Percentiles rank a stretch among this genome's conserved stretches.
Evolutionary conservation across 2,797 vertebrate genomes (phyloP).

Genomic region (Allobates femoralis): DNA sequence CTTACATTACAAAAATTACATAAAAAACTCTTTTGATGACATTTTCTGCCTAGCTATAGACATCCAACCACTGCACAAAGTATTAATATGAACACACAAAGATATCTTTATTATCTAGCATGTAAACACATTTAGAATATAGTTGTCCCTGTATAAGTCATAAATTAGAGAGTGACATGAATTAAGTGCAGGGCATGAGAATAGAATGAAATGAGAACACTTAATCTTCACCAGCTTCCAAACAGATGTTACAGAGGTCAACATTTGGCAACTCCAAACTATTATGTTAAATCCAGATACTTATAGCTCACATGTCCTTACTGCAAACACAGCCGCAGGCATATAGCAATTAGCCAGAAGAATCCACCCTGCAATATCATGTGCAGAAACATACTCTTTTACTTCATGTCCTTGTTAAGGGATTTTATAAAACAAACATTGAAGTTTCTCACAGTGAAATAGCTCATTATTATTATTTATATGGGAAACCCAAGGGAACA

Average conservation of each 20-base stretch:
- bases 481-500: background rate
- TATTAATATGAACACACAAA: background rate
- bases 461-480: background rate
- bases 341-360: slow-evolving; percentile 26
- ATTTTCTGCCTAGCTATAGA: no score
- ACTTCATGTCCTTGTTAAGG: slow-evolving; percentile 35
- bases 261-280: slow-evolving; percentile 28
- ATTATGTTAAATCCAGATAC: background rate
- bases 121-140: background rate
- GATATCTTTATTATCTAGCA: background rate
- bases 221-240: slow-evolving; percentile 37
- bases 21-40: no score
- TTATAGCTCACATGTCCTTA: slow-evolving; percentile 11
- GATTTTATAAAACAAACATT: slow-evolving; percentile 37
- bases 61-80: no score
- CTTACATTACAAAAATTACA: no score
- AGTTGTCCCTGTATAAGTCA: background rate
- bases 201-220: slow-evolving; percentile 26
- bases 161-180: slow-evolving; percentile 5
- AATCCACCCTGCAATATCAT: slow-evolving; percentile 25
- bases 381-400: slow-evolving; percentile 21
- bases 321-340: slow-evolving; percentile 29
- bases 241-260: slow-evolving; percentile 32
- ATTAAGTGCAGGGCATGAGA: slow-evolving; percentile 29
- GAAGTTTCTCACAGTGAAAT: background rate